A percentile compares a stretch with the other conserved stretches of the same genome.
Evolutionary conservation across 2,797 vertebrate species (phyloP).

Genomic region (Halcyon badia): DNA sequence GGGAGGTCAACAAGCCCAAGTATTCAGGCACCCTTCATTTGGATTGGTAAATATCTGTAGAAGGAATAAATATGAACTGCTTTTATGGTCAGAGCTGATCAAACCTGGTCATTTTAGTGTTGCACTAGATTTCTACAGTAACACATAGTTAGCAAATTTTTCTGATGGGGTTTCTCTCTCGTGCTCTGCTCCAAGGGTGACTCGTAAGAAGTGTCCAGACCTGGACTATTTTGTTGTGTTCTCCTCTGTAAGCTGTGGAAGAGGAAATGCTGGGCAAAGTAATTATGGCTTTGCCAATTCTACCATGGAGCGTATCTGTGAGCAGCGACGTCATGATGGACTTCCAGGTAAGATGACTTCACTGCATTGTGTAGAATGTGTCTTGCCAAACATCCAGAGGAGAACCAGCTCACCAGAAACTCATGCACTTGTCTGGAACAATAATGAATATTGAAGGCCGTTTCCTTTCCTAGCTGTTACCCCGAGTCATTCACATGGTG

Average conservation of each 20-base stretch:
- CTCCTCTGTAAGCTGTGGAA: slow-evolving; percentile 97
- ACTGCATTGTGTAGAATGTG: neutral
- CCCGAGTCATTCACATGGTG: neutral
- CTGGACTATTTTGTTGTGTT: slow-evolving; percentile 94
- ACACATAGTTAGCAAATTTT: neutral
- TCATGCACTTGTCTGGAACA: neutral
- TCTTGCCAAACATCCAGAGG: neutral
- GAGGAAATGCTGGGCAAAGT: slow-evolving; percentile 94
- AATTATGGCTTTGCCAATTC: slow-evolving; percentile 99
- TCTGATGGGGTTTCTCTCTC: slow-evolving; percentile 12
- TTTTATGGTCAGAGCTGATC: neutral
- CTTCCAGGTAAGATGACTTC: slow-evolving; percentile 82
- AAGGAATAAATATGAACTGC: neutral
- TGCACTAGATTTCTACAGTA: neutral
- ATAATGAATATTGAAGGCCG: neutral
- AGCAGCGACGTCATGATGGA: slow-evolving; percentile 86
- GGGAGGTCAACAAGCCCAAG: slow-evolving; percentile 92
- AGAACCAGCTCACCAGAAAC: neutral
- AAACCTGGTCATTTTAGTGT: neutral
- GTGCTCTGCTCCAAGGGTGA: slow-evolving; percentile 82
- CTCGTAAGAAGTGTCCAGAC: slow-evolving; percentile 88
- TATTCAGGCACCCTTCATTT: slow-evolving; percentile 90
- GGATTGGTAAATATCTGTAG: slow-evolving; percentile 85
- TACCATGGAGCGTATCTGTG: slow-evolving; percentile 96
- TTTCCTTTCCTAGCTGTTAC: neutral